phyloP scores from a whole-genome alignment of 1,140 invertebrate genomes.

The Acarapis woodi region DNA sequence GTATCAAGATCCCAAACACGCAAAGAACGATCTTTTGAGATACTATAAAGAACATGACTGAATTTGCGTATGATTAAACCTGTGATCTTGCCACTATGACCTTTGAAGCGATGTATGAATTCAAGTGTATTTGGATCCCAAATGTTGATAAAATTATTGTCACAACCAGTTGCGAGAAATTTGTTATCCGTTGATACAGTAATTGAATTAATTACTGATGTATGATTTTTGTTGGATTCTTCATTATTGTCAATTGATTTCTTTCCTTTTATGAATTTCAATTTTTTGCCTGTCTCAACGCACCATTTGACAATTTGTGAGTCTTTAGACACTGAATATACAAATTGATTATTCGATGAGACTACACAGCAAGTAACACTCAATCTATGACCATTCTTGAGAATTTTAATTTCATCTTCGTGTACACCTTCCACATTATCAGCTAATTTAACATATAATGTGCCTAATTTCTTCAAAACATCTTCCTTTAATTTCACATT shows the following conservation, averaged over 20 bases:
- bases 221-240: conserved; percentile 19
- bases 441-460: conserved; percentile 38
- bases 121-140: conserved; percentile 47
- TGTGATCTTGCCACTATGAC: conserved; percentile 21
- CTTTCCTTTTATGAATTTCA: conserved; percentile 18
- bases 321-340: conserved; percentile 64
- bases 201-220: conserved; percentile 29
- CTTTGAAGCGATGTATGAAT: conserved; percentile 40
- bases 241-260: conserved; percentile 11
- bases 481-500: conserved; percentile 2
- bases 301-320: conserved; percentile 59
- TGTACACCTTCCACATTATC: conserved; percentile 17
- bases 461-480: conserved; percentile 43
- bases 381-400: conserved; percentile 27
- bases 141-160: conserved; percentile 41
- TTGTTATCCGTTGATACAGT: conserved; percentile 54
- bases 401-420: conserved; percentile 4
- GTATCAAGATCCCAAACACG: conserved; percentile 77
- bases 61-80: conserved; percentile 56
- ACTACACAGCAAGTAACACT: conserved; percentile 52
- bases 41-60: conserved; percentile 61
- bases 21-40: conserved; percentile 45
- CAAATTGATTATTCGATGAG: conserved; percentile 34
- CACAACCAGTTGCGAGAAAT: conserved; percentile 46
- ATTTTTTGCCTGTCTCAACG: conserved; percentile 19